Conservation (phyloP, 2,113 vertebrate genomes). For the Globicephala melas region DNA sequence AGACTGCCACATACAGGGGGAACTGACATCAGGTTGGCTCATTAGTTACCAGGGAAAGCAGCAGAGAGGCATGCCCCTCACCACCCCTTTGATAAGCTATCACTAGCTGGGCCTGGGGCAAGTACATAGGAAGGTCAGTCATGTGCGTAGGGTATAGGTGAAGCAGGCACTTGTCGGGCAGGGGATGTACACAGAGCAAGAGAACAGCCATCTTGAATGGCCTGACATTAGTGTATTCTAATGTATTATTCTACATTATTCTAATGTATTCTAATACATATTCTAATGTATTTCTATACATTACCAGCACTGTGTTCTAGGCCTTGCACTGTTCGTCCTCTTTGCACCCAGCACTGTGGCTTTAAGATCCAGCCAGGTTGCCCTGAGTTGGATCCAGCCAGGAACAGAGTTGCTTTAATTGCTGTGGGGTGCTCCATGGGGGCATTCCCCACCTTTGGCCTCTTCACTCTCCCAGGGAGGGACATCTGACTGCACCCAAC, state of each 20-base stretch:
- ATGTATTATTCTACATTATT: no score
- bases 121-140: neutral
- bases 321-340: neutral
- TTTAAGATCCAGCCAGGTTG: neutral
- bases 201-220: neutral
- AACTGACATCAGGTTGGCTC: neutral
- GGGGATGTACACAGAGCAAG: neutral
- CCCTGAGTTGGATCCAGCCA: neutral
- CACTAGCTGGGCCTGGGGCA: neutral
- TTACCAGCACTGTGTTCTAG: neutral
- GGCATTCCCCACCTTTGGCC: neutral
- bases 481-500: fast-evolving
- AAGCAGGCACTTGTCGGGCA: neutral
- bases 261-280: no score
- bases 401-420: neutral
- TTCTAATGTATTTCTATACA: neutral
- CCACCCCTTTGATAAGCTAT: neutral
- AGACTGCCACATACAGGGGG: neutral
- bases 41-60: neutral
- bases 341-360: neutral
- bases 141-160: neutral
- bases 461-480: neutral
- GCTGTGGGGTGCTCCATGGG: neutral
- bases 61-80: neutral
- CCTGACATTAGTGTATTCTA: neutral